Conservation (phyloP, 2,888 invertebrate genomes). For the Sinodicranocentrus sp. region DNA sequence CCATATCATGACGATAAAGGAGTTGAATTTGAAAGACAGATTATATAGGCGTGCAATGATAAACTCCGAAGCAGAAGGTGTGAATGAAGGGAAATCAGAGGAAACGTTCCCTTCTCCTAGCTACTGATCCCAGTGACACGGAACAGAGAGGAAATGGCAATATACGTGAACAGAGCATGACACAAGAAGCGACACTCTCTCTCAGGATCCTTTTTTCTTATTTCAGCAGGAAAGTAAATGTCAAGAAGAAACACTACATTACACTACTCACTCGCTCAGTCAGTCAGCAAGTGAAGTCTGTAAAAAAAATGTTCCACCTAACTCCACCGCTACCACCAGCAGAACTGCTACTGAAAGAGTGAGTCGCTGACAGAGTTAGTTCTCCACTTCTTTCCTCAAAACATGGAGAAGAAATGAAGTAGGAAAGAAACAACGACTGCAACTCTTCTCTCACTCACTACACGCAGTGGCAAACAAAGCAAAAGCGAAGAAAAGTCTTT, state of each 20-base stretch:
- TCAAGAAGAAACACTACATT: neutral
- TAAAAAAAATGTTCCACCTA: constrained; percentile 1
- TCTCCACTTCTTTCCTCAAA: too few relatives aligned
- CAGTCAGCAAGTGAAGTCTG: neutral
- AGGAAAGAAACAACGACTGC: constrained; percentile 17
- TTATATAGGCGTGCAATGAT: too few relatives aligned
- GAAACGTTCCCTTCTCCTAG: constrained; percentile 5
- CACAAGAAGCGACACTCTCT: neutral
- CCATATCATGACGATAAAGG: too few relatives aligned
- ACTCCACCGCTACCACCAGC: neutral
- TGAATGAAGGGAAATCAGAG: constrained; percentile 40
- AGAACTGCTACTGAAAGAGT: too few relatives aligned
- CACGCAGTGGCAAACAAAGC: neutral
- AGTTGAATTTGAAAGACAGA: constrained; percentile 35
- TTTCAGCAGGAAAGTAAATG: constrained; percentile 12
- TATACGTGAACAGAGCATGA: neutral
- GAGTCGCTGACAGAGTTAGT: too few relatives aligned
- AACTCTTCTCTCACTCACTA: neutral
- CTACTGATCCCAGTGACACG: constrained; percentile 30
- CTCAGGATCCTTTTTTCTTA: neutral
- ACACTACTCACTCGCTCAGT: neutral
- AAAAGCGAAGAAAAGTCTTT: constrained; percentile 13
- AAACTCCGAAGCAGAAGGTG: constrained; percentile 20
- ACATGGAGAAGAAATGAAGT: too few relatives aligned
- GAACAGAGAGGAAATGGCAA: constrained; percentile 36